phyloP scores from a whole-genome alignment of 2,797 vertebrate genomes.

The Taenioides sp. region DNA sequence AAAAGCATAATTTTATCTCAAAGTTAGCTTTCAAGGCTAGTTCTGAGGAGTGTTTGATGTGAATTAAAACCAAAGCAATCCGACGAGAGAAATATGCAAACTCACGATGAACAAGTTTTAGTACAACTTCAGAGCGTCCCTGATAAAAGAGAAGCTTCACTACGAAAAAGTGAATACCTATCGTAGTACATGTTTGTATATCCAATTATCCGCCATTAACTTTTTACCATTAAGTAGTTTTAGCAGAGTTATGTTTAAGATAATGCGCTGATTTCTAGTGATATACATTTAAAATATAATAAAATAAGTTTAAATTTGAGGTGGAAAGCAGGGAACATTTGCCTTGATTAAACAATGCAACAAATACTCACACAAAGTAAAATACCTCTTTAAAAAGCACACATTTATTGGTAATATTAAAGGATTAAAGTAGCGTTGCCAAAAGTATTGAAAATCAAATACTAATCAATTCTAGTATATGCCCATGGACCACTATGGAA shows the following conservation, averaged over 20 bases:
- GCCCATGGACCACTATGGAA: too few species aligned
- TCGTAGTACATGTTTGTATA: not conserved
- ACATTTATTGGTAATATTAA: too few species aligned
- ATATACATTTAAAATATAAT: not conserved
- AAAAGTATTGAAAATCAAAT: too few species aligned
- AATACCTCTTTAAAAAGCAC: too few species aligned
- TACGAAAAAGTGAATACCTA: not conserved
- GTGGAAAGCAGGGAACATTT: too few species aligned
- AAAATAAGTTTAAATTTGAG: not conserved
- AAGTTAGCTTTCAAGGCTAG: not conserved
- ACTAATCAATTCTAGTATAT: too few species aligned
- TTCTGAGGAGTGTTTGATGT: constrained; percentile 10
- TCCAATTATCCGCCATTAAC: not conserved
- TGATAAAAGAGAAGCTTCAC: not conserved
- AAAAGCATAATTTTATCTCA: not conserved
- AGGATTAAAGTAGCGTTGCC: too few species aligned
- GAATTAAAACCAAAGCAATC: not conserved
- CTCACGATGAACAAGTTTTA: not conserved
- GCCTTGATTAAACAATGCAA: too few species aligned
- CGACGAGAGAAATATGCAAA: constrained; percentile 1
- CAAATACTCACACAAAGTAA: too few species aligned
- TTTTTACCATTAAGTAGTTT: too few species aligned
- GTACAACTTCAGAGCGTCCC: not conserved
- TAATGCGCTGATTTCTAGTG: too few species aligned
- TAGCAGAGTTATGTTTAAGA: too few species aligned